These are phyloP conservation scores for Eupithecia pulchellata DNA, from an alignment of 2,888 invertebrate genomes.

Conservation along the genomic window DNA sequence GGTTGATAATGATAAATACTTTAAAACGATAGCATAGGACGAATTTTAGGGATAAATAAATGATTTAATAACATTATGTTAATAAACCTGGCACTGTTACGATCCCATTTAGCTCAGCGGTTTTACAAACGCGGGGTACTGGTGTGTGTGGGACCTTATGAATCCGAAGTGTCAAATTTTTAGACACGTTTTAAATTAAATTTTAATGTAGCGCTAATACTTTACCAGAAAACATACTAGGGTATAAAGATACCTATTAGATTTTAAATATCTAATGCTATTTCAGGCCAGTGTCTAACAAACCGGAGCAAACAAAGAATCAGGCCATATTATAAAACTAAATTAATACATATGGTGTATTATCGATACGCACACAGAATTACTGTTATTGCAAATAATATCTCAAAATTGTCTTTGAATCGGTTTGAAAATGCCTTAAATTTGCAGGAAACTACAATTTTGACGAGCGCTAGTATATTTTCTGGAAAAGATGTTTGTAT, in stretches of 20 bases:
- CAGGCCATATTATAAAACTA: background rate
- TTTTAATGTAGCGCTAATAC: conserved; percentile 42
- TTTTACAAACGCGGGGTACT: conserved; percentile 27
- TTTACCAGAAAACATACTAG: conserved; percentile 34
- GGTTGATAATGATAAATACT: background rate
- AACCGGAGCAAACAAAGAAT: background rate
- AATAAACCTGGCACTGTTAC: conserved; percentile 1
- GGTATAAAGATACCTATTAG: background rate
- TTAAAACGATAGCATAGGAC: background rate
- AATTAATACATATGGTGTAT: background rate
- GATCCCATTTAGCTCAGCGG: conserved; percentile 12
- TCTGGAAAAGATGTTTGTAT: conserved; percentile 48
- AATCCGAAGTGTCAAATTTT: conserved; percentile 73
- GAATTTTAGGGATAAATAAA: background rate
- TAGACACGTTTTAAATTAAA: conserved; percentile 57
- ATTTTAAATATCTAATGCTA: background rate
- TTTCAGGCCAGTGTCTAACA: background rate
- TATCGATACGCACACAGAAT: background rate
- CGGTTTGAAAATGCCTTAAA: background rate
- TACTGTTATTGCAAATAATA: no score
- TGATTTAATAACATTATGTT: background rate
- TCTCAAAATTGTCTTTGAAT: no score
- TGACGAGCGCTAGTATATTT: conserved; percentile 16
- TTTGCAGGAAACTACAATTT: background rate
- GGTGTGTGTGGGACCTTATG: conserved; percentile 41